phyloP scores from a whole-genome alignment of 2,113 vertebrate genomes.

The Stegastes partitus region DNA sequence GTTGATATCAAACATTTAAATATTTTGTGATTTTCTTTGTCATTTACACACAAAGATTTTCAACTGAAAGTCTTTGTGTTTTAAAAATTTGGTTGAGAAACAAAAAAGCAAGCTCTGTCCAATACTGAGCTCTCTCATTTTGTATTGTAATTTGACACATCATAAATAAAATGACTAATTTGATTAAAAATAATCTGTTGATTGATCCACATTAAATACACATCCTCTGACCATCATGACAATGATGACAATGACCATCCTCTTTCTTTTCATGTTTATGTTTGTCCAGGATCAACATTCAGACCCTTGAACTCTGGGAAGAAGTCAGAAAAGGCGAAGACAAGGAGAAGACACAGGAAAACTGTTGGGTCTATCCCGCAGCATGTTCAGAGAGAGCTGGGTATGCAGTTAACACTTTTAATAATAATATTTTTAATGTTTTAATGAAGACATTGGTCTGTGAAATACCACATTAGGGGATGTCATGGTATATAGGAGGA shows the following conservation, averaged over 20 bases:
- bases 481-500: background rate
- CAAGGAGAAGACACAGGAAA: slow-evolving; percentile 85
- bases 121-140: background rate
- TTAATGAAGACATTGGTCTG: too few relatives aligned
- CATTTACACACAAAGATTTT: too few relatives aligned
- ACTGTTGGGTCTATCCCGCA: slow-evolving; percentile 90
- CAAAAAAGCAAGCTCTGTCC: too few relatives aligned
- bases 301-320: slow-evolving; percentile 82
- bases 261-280: background rate
- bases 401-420: slow-evolving; percentile 77
- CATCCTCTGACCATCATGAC: too few relatives aligned
- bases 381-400: slow-evolving; percentile 93
- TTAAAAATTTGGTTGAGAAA: too few relatives aligned
- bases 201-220: background rate
- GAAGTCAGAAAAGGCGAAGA: slow-evolving; percentile 73
- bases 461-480: background rate
- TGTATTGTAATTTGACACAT: background rate
- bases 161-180: background rate
- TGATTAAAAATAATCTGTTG: background rate
- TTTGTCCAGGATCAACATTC: slow-evolving; percentile 83
- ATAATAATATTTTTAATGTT: background rate
- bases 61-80: too few relatives aligned
- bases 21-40: too few relatives aligned
- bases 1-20: background rate
- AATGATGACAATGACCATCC: too few relatives aligned